Percentiles rank a stretch among this genome's conserved stretches.
These are phyloP conservation scores for Aphelocoma californica DNA, from an alignment of 2,797 vertebrate species.

Conservation along the genomic window DNA sequence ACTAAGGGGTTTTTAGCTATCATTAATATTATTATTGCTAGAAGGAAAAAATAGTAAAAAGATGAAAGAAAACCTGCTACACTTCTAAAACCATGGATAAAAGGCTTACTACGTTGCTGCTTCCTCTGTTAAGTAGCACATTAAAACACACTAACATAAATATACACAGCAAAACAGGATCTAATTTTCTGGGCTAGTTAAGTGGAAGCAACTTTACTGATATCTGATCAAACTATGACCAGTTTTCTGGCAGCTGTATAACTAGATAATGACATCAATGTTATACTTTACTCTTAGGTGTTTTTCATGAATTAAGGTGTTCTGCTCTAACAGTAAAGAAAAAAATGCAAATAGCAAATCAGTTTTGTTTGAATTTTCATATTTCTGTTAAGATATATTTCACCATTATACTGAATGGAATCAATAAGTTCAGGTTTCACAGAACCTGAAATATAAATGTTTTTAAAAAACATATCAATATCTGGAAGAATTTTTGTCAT, in stretches of 20 bases:
- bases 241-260: not conserved
- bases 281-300: not conserved
- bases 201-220: not conserved
- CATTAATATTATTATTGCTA: not conserved
- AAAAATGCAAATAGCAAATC: not conserved
- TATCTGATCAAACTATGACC: not conserved
- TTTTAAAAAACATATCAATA: not conserved
- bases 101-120: not conserved
- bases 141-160: not conserved
- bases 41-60: not conserved
- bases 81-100: not conserved
- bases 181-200: not conserved
- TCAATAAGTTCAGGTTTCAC: not conserved
- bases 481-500: not conserved
- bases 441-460: not conserved
- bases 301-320: not conserved
- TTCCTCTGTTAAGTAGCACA: not conserved
- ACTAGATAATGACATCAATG: not conserved
- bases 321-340: not conserved
- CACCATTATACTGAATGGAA: not conserved
- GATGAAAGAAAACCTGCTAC: constrained; percentile 23
- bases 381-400: not conserved
- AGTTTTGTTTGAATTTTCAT: not conserved
- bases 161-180: not conserved
- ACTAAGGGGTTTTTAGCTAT: not conserved